A percentile compares a stretch with the other conserved stretches of the same genome.
These are phyloP conservation scores for Melanotus villosus DNA, from an alignment of 2,888 invertebrate genomes.

Conservation along the genomic window DNA sequence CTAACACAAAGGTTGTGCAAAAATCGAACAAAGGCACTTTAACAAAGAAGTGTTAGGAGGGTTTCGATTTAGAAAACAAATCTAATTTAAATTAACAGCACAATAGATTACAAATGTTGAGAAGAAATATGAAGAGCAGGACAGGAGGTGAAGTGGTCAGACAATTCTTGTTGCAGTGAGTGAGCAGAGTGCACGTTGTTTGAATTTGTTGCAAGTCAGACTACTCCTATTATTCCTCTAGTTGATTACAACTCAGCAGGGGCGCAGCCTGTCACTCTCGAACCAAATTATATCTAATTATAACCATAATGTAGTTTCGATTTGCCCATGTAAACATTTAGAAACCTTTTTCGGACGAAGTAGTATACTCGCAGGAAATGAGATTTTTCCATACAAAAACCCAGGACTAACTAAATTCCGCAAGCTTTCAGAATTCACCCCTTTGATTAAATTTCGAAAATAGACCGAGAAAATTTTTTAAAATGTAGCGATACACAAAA, in stretches of 20 bases:
- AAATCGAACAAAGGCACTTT: not conserved
- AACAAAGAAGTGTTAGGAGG: not conserved
- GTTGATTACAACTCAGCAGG: slow-evolving; percentile 68
- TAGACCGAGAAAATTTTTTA: slow-evolving; percentile 13
- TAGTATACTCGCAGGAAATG: slow-evolving; percentile 26
- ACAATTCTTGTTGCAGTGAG: slow-evolving; percentile 35
- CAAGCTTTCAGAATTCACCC: slow-evolving; percentile 17
- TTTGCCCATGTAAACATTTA: slow-evolving; percentile 65
- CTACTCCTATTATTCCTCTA: slow-evolving; percentile 66
- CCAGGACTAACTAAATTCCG: not conserved
- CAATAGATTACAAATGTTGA: slow-evolving; percentile 13
- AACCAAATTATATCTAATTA: slow-evolving; percentile 67
- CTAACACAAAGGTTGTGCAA: no score
- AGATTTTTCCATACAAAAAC: slow-evolving; percentile 26
- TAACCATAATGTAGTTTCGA: slow-evolving; percentile 65
- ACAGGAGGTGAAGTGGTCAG: slow-evolving; percentile 1
- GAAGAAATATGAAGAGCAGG: slow-evolving; percentile 6
- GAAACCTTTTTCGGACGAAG: slow-evolving; percentile 9
- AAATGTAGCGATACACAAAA: slow-evolving; percentile 4
- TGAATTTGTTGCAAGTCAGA: slow-evolving; percentile 68
- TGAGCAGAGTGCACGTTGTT: slow-evolving; percentile 58
- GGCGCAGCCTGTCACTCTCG: slow-evolving; percentile 65
- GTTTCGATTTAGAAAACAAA: not conserved
- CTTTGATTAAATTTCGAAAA: slow-evolving; percentile 34
- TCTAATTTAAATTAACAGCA: slow-evolving; percentile 26